Evolutionary conservation across 1,140 invertebrate species (phyloP), one percentile per base, ranked within the genome.

Genomic region (Polypedilum pembai): DNA sequence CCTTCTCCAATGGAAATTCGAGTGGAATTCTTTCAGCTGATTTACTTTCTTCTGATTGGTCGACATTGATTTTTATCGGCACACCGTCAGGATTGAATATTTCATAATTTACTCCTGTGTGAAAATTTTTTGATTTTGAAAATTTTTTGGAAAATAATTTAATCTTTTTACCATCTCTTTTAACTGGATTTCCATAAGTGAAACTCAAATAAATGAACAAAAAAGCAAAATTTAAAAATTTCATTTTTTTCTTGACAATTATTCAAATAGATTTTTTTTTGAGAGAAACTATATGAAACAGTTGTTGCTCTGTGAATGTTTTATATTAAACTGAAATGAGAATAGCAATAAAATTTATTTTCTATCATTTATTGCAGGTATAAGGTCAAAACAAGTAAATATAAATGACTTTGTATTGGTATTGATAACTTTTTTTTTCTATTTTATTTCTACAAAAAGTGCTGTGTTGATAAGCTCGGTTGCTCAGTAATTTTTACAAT

Each of bases 341-440:
- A 56, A n/a, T 15, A 15, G 8, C 45, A 56, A 56, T 56, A 12
- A n/a, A 56, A 33, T 33, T 33, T 33, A 33, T 56, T 56, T 56
- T 56, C 45, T 56, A 56, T n/a, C 12, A 12, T 56, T n/a, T 12
- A 56, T 0, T 56, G 45, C 45, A 56, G 45, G 45, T 56, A 56
- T 56, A 56, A 56, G 45, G 45, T 56, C 45, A 56, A 56, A 12
- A n/a, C n/a, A n/a, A n/a, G n/a, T n/a, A n/a, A n/a, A n/a, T 12
- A 56, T 56, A n/a, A 56, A n/a, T 56, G 7, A 56, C 45, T 56
- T 56, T 56, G 45, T 56, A 56, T 56, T 56, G 45, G 12, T 56
- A 56, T n/a, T 56, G 45, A 12, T 56, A n/a, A 56, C 4, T 56
- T 56, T n/a, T n/a, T 56, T n/a, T 56, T 56, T 4, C 45, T 56